Base-by-base conservation (phyloP, 2,113 vertebrate genomes). In the Salvelinus alpinus region DNA sequence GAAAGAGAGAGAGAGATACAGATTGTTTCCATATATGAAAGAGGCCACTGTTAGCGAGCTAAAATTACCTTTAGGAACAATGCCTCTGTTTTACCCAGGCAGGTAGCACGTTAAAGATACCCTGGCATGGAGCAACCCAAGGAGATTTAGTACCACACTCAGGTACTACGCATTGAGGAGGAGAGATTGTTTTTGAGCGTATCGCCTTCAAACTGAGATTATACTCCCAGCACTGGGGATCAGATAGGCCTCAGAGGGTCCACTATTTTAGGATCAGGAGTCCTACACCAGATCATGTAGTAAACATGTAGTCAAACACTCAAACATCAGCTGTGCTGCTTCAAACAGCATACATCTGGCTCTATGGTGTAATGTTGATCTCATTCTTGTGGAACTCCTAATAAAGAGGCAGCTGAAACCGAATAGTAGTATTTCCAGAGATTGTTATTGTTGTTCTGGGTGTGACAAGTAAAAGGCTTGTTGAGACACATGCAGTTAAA, bases 21-120 rank as follows among this genome's bases (percentile, higher is more conserved):
- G 90, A 88, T 91, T 85, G 85, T 88, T 85, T 87, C 79, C 59
- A 68, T 72, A 86, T 77, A 91, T 91, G 91, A 94, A 94, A 93
- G 12, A 89, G 82, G 78, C 79, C 87, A 88, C 90, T 94, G 93
- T 94, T 85, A 86, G 60, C 70, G 82, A 80, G 91, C 90, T 92
- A 93, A 87, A 82, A 80, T 64, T 71, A 72, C 84, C 67, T 27
- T 88, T 86, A 79, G 87, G 84, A 84, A 92, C 88, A 84, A 93
- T 88, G 88, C 86, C 79, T 87, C 89, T 85, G 83, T 92, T 93
- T 93, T 89, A 85, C 87, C 87, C 81, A 29, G 86, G 38, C 38
- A 38, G 38, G 84, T 82, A 87, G 85, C 86, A 91, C 85, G 90
- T 90, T 91, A 89, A 88, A 91, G 87, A 81, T 70, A 78, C 88